phyloP scores from a whole-genome alignment of 2,113 vertebrate species.

The Xiphophorus hellerii region DNA sequence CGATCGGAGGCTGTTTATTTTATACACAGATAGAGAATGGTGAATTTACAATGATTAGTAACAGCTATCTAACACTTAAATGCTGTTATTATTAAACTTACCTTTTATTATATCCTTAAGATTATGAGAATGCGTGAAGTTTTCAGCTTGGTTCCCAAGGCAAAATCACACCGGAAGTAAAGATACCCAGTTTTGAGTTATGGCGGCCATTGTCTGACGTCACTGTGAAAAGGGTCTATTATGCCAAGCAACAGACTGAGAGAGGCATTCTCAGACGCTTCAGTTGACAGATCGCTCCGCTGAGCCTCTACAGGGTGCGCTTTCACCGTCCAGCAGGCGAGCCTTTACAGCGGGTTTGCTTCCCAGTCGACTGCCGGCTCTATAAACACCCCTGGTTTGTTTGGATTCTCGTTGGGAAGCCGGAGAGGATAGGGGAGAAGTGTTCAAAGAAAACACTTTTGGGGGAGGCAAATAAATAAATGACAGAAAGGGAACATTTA shows the following conservation, averaged over 20 bases:
- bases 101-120: too few species aligned
- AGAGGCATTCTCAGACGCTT: slow-evolving; percentile 56
- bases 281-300: slow-evolving; percentile 52
- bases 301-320: slow-evolving; percentile 40
- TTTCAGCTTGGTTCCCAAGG: too few species aligned
- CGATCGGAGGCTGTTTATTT: too few species aligned
- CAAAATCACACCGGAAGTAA: too few species aligned
- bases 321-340: slow-evolving; percentile 60
- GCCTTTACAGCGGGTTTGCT: slow-evolving; percentile 44
- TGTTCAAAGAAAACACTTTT: slow-evolving; percentile 7
- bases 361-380: slow-evolving; percentile 54
- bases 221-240: too few species aligned
- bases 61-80: too few species aligned
- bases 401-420: slow-evolving; percentile 26
- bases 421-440: not conserved
- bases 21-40: too few species aligned
- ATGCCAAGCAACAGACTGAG: slow-evolving; percentile 56
- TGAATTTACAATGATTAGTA: too few species aligned
- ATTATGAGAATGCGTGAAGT: too few species aligned
- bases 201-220: too few species aligned
- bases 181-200: too few species aligned
- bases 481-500: not conserved
- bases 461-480: not conserved
- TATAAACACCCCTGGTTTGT: slow-evolving; percentile 12
- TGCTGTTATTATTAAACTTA: too few species aligned